Conservation (phyloP, 2,888 invertebrate genomes). For the Ceraclea dissimilis region DNA sequence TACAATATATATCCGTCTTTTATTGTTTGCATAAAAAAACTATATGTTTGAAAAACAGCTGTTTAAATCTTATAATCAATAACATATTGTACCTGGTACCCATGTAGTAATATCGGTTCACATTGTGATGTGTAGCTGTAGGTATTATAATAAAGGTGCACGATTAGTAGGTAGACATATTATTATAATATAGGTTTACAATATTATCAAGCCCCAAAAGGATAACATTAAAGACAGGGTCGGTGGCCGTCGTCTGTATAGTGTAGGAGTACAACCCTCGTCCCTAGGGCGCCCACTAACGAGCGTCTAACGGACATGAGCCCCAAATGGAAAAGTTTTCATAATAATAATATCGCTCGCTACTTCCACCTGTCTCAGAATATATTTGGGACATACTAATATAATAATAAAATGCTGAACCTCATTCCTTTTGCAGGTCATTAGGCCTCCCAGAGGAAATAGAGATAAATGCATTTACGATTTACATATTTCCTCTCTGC, state of each 20-base stretch:
- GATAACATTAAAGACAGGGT: background rate
- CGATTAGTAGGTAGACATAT: too few relatives aligned
- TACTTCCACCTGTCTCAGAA: too few relatives aligned
- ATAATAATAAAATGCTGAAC: background rate
- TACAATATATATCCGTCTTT: too few relatives aligned
- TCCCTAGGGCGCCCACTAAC: background rate
- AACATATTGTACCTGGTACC: too few relatives aligned
- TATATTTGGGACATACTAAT: background rate
- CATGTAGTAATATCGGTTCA: too few relatives aligned
- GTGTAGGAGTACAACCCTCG: background rate
- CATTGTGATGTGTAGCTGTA: too few relatives aligned
- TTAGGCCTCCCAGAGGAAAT: background rate
- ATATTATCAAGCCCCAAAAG: background rate
- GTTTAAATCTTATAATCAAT: too few relatives aligned
- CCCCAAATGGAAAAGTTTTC: background rate
- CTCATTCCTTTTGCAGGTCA: background rate
- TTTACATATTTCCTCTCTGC: background rate
- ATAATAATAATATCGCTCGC: background rate
- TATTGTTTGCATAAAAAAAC: too few relatives aligned
- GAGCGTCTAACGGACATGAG: conserved; percentile 2
- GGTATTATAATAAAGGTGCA: too few relatives aligned
- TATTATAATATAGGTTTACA: too few relatives aligned
- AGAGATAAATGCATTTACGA: background rate
- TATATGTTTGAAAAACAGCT: too few relatives aligned
- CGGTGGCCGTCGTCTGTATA: background rate